Evolutionary conservation across 2,888 invertebrate genomes (phyloP), one percentile per base, ranked within the genome.

Genomic region (Drosophila leonis): DNA sequence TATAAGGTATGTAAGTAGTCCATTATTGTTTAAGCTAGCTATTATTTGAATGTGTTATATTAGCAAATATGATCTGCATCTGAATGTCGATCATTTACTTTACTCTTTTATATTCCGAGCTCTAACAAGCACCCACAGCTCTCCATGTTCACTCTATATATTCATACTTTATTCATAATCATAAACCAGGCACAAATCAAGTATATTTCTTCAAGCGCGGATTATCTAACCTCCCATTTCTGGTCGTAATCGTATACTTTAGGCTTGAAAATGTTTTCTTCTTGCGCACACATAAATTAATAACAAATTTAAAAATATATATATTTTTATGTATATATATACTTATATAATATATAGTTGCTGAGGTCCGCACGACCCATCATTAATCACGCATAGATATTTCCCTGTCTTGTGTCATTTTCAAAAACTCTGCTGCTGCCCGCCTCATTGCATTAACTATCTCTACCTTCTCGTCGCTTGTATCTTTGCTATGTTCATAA

Each of bases 231-330:
- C 10, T 42, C n/a, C 9, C 33, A 51, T 24, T 57, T 33, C 10
- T 33, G 18, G n/a, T 42, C 46, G 62, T 63, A 62, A 62, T 63
- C 62, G 20, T 61, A 75, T 57, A 65, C 60, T 49, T 24, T 51
- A 18, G 51, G 51, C 33, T 15, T 35, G 15, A 5, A 54, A 39
- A 27, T 31, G 15, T 29, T 66, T 63, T 65, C 51, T 51, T 64
- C 39, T 65, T n/a, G 39, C 27, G 62, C 63, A 55, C 63, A 82
- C 80, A 77, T 80, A 84, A 89, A 84, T 88, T 88, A 84, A 84
- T 88, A 84, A 82, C 72, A 80, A 89, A 88, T 84, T 89, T 88
- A 73, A 84, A 88, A 88, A 89, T 84, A 82, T 82, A 71, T 27
- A 37, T 39, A 27, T 27, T 27, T 7, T 0, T 33, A 20, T 33